Evolutionary conservation across 2,888 invertebrate genomes (phyloP).

Genomic region (Lucinisca nassula): DNA sequence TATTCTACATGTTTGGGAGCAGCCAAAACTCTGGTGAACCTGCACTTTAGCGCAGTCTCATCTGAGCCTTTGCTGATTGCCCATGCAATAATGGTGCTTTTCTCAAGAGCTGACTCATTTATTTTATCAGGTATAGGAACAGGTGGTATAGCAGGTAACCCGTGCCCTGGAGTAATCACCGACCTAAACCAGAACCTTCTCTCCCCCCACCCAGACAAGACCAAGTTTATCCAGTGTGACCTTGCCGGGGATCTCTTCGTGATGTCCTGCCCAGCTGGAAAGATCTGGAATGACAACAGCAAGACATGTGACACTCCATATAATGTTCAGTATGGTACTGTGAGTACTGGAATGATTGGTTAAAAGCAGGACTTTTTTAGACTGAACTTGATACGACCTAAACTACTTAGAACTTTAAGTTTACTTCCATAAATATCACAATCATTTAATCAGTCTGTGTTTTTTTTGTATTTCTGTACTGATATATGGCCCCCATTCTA

Average conservation of each 20-base stretch:
- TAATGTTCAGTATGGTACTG: neutral
- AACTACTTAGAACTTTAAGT: too few species aligned
- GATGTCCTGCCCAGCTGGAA: conserved; percentile 74
- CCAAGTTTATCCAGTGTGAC: conserved; percentile 81
- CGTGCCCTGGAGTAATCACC: conserved; percentile 44
- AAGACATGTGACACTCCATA: conserved; percentile 74
- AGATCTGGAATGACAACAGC: conserved; percentile 75
- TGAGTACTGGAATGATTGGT: neutral
- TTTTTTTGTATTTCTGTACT: too few species aligned
- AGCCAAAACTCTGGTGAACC: neutral
- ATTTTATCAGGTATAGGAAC: conserved; percentile 39
- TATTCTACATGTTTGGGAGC: too few species aligned
- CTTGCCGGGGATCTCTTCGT: conserved; percentile 75
- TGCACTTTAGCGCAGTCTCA: neutral
- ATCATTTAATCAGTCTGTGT: too few species aligned
- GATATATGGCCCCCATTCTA: too few species aligned
- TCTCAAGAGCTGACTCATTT: too few species aligned
- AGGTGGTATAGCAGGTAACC: conserved; percentile 27
- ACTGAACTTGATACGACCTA: too few species aligned
- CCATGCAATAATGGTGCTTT: too few species aligned
- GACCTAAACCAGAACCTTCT: conserved; percentile 48
- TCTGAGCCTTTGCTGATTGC: too few species aligned
- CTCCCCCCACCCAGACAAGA: conserved; percentile 77
- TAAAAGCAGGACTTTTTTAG: neutral
- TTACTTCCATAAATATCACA: too few species aligned